A percentile compares a stretch with the other conserved stretches of the same genome.
phyloP scores from a whole-genome alignment of 2,113 vertebrate species.

The Oenanthe melanoleuca region DNA sequence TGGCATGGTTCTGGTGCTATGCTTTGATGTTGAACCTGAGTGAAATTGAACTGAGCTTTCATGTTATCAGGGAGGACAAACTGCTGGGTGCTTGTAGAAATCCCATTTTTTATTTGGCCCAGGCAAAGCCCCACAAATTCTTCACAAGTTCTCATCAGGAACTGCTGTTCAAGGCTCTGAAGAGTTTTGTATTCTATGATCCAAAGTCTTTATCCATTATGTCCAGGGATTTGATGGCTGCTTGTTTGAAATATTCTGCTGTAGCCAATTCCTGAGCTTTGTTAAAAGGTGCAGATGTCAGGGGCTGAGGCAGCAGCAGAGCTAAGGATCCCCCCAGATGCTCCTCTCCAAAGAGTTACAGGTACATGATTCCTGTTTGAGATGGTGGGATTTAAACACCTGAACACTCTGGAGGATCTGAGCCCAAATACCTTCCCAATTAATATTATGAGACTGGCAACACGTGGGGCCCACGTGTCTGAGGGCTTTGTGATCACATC shows the following conservation, averaged over 20 bases:
- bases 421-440: neutral
- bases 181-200: neutral
- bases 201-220: neutral
- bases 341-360: neutral
- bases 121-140: neutral
- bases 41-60: neutral
- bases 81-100: neutral
- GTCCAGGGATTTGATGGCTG: neutral
- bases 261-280: neutral
- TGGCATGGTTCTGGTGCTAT: neutral
- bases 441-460: neutral
- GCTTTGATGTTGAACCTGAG: neutral
- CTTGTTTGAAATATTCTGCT: neutral
- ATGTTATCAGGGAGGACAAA: neutral
- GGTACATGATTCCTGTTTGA: neutral
- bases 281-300: neutral
- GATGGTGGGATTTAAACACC: neutral
- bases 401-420: neutral
- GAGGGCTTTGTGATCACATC: neutral
- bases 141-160: neutral
- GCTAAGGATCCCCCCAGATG: neutral
- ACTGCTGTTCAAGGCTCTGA: neutral
- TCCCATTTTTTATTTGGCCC: neutral
- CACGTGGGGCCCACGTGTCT: neutral
- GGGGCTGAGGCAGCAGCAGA: neutral